These are phyloP conservation scores for Agrochola circellaris DNA, from an alignment of 2,888 invertebrate genomes.

Conservation along the genomic window DNA sequence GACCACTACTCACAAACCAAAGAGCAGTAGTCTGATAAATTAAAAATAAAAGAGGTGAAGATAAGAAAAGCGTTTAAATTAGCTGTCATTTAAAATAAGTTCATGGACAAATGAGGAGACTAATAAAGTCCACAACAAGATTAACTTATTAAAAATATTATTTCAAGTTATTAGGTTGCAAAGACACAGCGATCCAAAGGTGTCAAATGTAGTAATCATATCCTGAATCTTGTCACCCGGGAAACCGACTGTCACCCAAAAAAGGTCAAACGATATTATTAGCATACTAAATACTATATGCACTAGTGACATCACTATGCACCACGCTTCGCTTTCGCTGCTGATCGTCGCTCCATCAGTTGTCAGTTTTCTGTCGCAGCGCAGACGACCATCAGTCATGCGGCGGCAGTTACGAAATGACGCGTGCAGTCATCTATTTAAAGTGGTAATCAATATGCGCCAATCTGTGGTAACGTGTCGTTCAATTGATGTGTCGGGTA, in stretches of 20 bases:
- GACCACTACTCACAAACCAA: background rate
- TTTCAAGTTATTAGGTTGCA: background rate
- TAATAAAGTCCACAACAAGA: background rate
- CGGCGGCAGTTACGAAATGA: conserved; percentile 57
- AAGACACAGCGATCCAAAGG: background rate
- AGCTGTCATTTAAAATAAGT: background rate
- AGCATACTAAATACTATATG: conserved; percentile 6
- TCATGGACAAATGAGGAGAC: background rate
- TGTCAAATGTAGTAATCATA: background rate
- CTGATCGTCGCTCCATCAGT: conserved; percentile 65
- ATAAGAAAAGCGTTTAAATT: background rate
- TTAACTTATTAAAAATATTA: background rate
- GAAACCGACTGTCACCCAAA: background rate
- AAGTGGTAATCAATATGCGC: conserved; percentile 61
- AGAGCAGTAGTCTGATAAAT: background rate
- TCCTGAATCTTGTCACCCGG: background rate
- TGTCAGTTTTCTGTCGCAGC: conserved; percentile 61
- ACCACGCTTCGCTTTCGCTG: conserved; percentile 65
- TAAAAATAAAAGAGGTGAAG: background rate
- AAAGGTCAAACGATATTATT: conserved; percentile 22
- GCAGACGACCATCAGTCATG: conserved; percentile 59
- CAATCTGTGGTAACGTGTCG: conserved; percentile 41
- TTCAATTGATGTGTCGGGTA: conserved; percentile 28
- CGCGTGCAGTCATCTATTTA: conserved; percentile 51
- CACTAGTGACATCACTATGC: conserved; percentile 26